Evolutionary conservation across 2,888 invertebrate genomes (phyloP).

Genomic region (Drosophila neoperkinsi): DNA sequence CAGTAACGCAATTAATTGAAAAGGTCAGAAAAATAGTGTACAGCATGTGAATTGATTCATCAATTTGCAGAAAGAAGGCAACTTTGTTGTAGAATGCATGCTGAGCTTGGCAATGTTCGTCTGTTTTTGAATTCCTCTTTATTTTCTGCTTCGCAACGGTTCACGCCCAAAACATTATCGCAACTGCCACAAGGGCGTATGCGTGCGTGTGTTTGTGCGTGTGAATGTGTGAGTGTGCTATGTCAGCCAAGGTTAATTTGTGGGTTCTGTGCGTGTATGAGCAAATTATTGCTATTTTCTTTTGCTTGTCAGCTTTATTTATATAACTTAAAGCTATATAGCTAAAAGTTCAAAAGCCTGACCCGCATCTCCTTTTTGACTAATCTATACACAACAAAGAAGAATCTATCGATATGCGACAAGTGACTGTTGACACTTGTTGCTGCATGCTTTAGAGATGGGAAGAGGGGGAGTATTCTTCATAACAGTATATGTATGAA

Average conservation of each 20-base stretch:
- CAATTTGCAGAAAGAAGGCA: conserved; percentile 29
- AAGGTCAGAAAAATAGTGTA: conserved; percentile 56
- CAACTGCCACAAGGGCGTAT: conserved; percentile 25
- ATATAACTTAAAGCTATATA: conserved; percentile 18
- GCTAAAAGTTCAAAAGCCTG: conserved; percentile 6
- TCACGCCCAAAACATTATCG: conserved; percentile 70
- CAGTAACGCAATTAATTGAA: conserved; percentile 37
- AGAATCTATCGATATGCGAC: conserved; percentile 41
- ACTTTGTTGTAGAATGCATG: conserved; percentile 8
- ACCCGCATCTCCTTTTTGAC: neutral
- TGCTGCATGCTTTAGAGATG: conserved; percentile 25
- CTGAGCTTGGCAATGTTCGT: conserved; percentile 17
- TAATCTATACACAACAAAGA: conserved; percentile 34
- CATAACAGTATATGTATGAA: neutral
- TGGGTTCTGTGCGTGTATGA: conserved; percentile 10
- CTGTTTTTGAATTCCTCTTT: conserved; percentile 30
- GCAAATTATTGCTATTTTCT: conserved; percentile 7
- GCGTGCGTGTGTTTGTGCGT: conserved; percentile 3
- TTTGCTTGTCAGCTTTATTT: conserved; percentile 15
- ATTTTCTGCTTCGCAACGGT: conserved; percentile 45
- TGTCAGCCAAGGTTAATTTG: conserved; percentile 40
- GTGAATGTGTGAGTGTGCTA: conserved; percentile 6
- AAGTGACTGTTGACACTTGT: conserved; percentile 47
- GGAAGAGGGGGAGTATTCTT: neutral
- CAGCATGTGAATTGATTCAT: conserved; percentile 60